Evolutionary conservation across 1,140 invertebrate genomes (phyloP), one percentile per base, ranked within the genome.

Genomic region (Andrena cerasifolii): DNA sequence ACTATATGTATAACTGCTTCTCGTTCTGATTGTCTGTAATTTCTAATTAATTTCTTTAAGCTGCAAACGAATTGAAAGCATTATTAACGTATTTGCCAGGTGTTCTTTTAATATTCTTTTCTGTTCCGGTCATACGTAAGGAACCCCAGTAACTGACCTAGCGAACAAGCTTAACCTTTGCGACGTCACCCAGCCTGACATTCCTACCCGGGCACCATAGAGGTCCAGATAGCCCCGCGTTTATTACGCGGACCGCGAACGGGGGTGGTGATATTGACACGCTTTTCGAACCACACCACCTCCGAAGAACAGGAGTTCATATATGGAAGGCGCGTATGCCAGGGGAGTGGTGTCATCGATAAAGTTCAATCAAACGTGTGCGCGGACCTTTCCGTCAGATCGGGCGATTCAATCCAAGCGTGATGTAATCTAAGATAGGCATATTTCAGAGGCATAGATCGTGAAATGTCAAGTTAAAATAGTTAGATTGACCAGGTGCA

Each of bases 141-240:
- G 33, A 0, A 26, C n/a, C 2, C 14, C 21, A 24, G 47, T n/a
- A 79, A 88, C 86, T 88, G 80, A 88, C 84, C 86, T 82, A 77
- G 59, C 78, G 59, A 80, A 87, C 71, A 84, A 89, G 79, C 78
- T 90, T 90, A 90, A 91, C 88, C 89, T 90, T 91, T 90, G 79
- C 86, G 82, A 91, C 90, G 90, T 92, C 90, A 91, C 86, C 82
- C 86, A 71, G 54, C 83, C 87, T 87, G 85, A 89, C 86, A 89
- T 86, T 84, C 56, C 73, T 87, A 92, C 83, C 90, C 88, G 90
- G 91, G 36, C 65, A 86, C 76, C 82, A 92, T 90, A 74, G 59
- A 45, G 43, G 62, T 59, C 61, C 31, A 85, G 86, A 67, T 81
- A 56, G 79, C 62, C 54, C 8, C 4, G n/a, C 1, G 16, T 3